Conservation (phyloP, 2,888 invertebrate genomes). For the Poecilobothrus nobilitatus region DNA sequence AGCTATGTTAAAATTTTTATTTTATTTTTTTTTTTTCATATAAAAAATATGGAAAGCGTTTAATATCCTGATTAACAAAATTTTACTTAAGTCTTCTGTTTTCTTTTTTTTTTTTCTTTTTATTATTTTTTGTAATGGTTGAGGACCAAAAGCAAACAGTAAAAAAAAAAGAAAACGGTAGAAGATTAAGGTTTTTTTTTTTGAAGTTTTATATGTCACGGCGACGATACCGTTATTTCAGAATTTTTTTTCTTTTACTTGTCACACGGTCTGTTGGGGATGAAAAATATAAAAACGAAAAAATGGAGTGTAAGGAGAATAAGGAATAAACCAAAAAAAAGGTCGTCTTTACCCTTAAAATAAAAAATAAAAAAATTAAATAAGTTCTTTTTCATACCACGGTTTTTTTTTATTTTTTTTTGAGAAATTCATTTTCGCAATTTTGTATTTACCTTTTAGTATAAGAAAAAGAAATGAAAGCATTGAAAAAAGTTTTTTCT, state of each 20-base stretch:
- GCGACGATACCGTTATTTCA: not conserved
- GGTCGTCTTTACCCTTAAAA: not conserved
- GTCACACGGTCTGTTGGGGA: not conserved
- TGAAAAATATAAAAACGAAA: not conserved
- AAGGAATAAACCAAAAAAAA: not conserved
- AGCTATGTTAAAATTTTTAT: too few relatives aligned
- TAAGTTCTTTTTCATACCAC: not conserved
- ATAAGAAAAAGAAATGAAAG: too few relatives aligned
- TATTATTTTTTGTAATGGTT: not conserved
- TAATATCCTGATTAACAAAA: constrained; percentile 1
- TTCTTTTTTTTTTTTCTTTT: not conserved
- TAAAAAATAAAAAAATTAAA: not conserved
- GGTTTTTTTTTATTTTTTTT: not conserved
- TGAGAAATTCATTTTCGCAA: not conserved
- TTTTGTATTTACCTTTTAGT: too few relatives aligned
- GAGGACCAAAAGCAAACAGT: not conserved
- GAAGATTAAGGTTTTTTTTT: not conserved
- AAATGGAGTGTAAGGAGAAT: not conserved
- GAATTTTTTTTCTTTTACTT: not conserved
- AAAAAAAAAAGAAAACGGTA: not conserved
- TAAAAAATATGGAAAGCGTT: not conserved
- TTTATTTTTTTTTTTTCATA: too few relatives aligned
- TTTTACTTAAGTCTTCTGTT: not conserved
- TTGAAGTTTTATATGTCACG: not conserved
- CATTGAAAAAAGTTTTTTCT: not conserved